Evolutionary conservation across 2,113 vertebrate genomes (phyloP), one percentile per base, ranked within the genome.

Genomic region (Eurypyga helias): DNA sequence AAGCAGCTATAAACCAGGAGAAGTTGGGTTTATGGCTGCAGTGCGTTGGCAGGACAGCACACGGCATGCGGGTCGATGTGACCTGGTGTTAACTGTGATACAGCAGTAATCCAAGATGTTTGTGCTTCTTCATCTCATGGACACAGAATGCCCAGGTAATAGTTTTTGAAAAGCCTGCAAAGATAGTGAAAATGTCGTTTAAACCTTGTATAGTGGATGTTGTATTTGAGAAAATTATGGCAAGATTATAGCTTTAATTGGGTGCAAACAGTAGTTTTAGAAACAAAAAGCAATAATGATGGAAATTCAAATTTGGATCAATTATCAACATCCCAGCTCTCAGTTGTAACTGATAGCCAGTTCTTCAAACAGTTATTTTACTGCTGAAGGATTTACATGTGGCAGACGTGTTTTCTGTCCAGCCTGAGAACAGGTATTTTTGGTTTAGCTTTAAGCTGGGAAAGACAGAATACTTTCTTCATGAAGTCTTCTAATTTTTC

Each of bases 131-230:
- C 23, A 21, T 61, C 65, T 43, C 9, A 4, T 10, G 25, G 45
- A 36, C 31, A 9, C 1, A 1, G 36, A 45, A 45, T 7, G 4
- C 17, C 41, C n/a, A 45, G 4, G 7, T 61, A n/a, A 19, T 15
- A n/a, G n/a, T 17, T 64, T 38, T 25, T 1, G 33, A 49, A 29
- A 83, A 67, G 24, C 0, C 1, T 38, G 34, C 31, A 25, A 29
- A 57, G 25, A 5, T 25, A 29, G 13, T 49, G 34, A 54, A 65
- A 54, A 46, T 17, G 15, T 36, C 7, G 24, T 31, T 76, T 60
- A 58, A 88, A 64, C n/a, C 12, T 34, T 73, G 26, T 7, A 5
- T 26, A n/a, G 34, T 14, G 6, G 31, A 10, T 54, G 20, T 49
- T 76, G 41, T 58, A 8, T 65, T 85, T 43, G 23, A 55, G 28